These are phyloP conservation scores for Philhelius pedissequus DNA, from an alignment of 2,888 invertebrate species.

Conservation along the genomic window DNA sequence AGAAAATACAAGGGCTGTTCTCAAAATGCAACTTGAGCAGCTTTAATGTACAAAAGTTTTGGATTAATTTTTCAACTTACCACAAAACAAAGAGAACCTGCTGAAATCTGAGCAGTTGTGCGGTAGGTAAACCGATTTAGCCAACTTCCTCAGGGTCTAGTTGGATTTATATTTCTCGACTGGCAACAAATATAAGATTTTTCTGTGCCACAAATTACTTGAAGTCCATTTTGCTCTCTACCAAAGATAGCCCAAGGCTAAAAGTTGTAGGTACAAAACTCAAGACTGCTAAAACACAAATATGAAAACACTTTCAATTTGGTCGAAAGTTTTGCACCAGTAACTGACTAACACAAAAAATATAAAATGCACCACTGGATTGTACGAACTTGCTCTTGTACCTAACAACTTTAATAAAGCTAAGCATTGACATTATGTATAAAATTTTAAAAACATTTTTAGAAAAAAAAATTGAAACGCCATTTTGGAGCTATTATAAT, in stretches of 20 bases:
- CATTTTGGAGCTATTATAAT: too few species aligned
- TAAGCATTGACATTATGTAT: too few species aligned
- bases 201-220: neutral
- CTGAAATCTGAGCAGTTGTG: neutral
- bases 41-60: neutral
- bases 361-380: too few species aligned
- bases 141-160: neutral
- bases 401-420: too few species aligned
- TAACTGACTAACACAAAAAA: neutral
- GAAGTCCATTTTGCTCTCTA: slow-evolving; percentile 7
- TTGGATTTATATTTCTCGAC: neutral
- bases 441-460: too few species aligned
- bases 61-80: neutral
- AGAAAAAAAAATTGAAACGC: too few species aligned
- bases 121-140: neutral
- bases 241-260: neutral
- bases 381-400: too few species aligned
- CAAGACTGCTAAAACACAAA: neutral
- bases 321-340: neutral
- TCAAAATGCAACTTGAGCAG: neutral
- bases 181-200: neutral
- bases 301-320: slow-evolving; percentile 16
- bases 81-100: neutral
- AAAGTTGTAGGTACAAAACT: neutral
- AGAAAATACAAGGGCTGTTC: neutral